phyloP scores from a whole-genome alignment of 2,113 vertebrate genomes.

The Aptenodytes patagonicus region DNA sequence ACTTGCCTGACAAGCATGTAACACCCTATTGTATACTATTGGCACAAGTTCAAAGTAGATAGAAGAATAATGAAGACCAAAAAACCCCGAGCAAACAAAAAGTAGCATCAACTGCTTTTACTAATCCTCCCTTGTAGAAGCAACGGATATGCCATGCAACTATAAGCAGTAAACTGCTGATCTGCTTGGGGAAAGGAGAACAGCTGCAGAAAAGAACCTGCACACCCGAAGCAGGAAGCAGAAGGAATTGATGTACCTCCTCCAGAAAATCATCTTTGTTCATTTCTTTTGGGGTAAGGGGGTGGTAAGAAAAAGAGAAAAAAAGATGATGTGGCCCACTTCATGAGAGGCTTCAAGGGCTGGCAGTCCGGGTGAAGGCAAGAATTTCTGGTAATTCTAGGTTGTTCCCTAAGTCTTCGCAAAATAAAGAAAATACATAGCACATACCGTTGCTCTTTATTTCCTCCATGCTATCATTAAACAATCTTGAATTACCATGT shows the following conservation, averaged over 20 bases:
- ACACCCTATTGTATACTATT: neutral
- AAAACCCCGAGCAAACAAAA: neutral
- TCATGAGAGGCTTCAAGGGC: neutral
- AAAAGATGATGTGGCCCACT: rapidly evolving
- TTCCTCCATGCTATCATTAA: neutral
- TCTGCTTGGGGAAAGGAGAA: neutral
- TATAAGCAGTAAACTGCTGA: neutral
- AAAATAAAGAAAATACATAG: neutral
- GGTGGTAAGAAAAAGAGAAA: neutral
- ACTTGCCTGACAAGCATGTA: neutral
- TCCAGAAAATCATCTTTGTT: neutral
- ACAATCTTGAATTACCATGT: neutral
- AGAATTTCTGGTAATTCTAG: neutral
- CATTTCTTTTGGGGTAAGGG: rapidly evolving
- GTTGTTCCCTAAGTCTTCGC: neutral
- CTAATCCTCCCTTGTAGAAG: neutral
- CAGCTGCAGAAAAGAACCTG: neutral
- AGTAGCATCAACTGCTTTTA: neutral
- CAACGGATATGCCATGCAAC: rapidly evolving
- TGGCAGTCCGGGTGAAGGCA: neutral
- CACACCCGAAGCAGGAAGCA: neutral
- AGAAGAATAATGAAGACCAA: neutral
- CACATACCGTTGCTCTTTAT: neutral
- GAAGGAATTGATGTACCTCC: neutral
- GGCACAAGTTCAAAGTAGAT: neutral